Evolutionary conservation across 2,113 vertebrate species (phyloP), one percentile per base, ranked within the genome.

Genomic region (Phyllostomus hastatus): DNA sequence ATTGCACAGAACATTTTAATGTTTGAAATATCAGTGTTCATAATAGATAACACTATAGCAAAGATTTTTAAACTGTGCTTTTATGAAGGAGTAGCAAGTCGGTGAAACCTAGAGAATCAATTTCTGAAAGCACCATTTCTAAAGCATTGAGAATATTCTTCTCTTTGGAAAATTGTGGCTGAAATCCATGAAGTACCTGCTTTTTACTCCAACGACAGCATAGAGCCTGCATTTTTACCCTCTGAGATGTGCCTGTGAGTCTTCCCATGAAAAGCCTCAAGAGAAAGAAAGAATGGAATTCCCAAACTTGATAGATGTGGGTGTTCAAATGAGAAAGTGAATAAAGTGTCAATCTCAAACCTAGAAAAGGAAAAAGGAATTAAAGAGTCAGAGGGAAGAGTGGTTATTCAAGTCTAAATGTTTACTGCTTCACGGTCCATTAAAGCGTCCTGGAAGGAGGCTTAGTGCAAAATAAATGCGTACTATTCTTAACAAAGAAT

Each of bases 231-330:
- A 20, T 28, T 88, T 78, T 81, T 88, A 50, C 33, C 46, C 33
- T 92, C 16, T 76, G 50, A 95, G 31, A 84, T 31, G 24, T 81
- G 43, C 52, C 43, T 66, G 2, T 73, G 41, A 35, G 75, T 89
- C 64, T 96, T 96, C 82, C 69, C 57, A 66, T 7, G 66, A 95
- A 93, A 93, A 83, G 72, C 59, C n/a, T 91, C 50, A 17, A 96
- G 69, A 64, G 95, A 87, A 75, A 94, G 54, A 72, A 86, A 75
- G 43, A 93, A 82, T 94, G 33, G 20, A 38, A 50, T 91, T 46
- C 54, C 76, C 24, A 91, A 61, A 94, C 48, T 93, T 96, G 41
- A 91, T 31, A 52, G 35, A 84, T 82, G 5, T 5, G 79, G 66
- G 2, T 92, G 64, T 80, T 94, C 67, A 91, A 85, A 89, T 88